These are phyloP conservation scores for Hydropotes inermis DNA, from an alignment of 2,113 vertebrate species.

Conservation along the genomic window DNA sequence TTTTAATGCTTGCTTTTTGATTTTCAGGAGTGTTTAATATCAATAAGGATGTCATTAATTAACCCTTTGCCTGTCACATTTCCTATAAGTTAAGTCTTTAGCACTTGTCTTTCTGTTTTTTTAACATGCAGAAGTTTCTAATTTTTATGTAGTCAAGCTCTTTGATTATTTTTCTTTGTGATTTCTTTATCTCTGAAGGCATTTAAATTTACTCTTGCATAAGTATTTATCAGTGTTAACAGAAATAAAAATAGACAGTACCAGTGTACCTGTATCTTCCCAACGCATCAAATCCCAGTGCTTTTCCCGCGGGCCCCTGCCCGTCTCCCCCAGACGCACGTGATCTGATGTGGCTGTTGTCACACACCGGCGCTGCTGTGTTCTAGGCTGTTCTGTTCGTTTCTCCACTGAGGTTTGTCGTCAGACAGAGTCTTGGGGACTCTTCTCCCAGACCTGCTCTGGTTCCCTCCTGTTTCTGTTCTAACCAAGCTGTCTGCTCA, in stretches of 20 bases:
- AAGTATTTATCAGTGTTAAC: constrained; percentile 62
- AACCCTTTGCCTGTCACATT: neutral
- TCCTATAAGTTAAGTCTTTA: neutral
- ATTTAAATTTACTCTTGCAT: constrained; percentile 63
- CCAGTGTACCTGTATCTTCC: constrained; percentile 28
- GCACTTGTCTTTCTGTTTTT: neutral
- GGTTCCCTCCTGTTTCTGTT: neutral
- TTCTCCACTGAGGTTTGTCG: constrained; percentile 16
- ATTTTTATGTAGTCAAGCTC: constrained; percentile 48
- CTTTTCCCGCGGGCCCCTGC: neutral
- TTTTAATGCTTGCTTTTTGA: neutral
- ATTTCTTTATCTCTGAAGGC: constrained; percentile 65
- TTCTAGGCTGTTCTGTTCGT: constrained; percentile 29
- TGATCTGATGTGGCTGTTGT: neutral
- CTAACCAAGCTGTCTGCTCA: neutral
- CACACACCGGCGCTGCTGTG: neutral
- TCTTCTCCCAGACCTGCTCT: neutral
- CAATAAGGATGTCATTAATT: neutral
- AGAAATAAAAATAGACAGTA: constrained; percentile 54
- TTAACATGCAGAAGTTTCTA: constrained; percentile 28
- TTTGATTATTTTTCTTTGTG: constrained; percentile 61
- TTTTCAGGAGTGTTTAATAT: neutral
- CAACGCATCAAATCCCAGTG: neutral
- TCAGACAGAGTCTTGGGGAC: constrained; percentile 13
- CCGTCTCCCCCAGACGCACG: neutral